Base-by-base conservation (phyloP, 2,797 vertebrate genomes). In the Vespertilio murinus region DNA sequence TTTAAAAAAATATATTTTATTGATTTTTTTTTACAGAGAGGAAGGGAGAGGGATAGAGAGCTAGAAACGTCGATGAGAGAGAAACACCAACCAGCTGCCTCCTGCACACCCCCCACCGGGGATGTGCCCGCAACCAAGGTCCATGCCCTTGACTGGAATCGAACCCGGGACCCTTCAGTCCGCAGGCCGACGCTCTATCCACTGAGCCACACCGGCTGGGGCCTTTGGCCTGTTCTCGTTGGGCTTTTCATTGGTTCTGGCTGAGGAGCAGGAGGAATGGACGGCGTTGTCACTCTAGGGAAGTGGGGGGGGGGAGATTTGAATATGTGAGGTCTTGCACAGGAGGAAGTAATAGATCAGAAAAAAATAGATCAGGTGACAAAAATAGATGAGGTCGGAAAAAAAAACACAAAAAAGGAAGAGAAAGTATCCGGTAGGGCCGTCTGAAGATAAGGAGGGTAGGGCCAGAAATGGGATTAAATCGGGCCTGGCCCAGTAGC, bases 161-260 rank as follows among this genome's bases (percentile, higher is more conserved):
- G n/a, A n/a, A n/a, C n/a, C n/a, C n/a, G n/a, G n/a, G n/a, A n/a
- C n/a, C n/a, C n/a, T n/a, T n/a, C n/a, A n/a, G n/a, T n/a, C n/a
- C n/a, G n/a, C n/a, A n/a, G n/a, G n/a, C n/a, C n/a, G n/a, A n/a
- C n/a, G n/a, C n/a, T n/a, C n/a, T n/a, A n/a, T n/a, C n/a, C n/a
- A n/a, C n/a, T n/a, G n/a, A n/a, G n/a, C n/a, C n/a, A n/a, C n/a
- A n/a, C n/a, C n/a, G n/a, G n/a, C n/a, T n/a, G n/a, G n/a, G n/a
- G n/a, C 40, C n/a, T 65, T 54, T 82, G 67, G 47, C 42, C 64
- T 61, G 3, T 85, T 93, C 49, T 83, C 35, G 82, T 40, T 78
- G 92, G 47, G 30, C 70, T 77, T 89, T 92, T 42, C 56, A 3
- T 77, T 77, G 93, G 47, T 91, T 83, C 64, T 84, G 88, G 47